Conservation (phyloP, 2,797 vertebrate species). For the Gymnocypris eckloni region DNA sequence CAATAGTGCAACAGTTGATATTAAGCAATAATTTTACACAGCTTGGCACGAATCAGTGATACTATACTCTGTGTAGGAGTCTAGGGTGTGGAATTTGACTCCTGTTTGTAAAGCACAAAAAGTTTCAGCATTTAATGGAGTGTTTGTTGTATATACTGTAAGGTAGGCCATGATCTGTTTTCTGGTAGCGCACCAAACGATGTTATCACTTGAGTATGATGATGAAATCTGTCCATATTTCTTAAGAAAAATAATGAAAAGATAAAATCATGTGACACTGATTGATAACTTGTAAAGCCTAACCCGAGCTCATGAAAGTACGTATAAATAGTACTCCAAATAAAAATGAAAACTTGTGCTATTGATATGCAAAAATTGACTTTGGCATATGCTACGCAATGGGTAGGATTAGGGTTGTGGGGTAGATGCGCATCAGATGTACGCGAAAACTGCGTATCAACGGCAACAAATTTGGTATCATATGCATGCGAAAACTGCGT, state of each 20-base stretch:
- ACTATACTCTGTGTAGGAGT: neutral
- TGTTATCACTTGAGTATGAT: neutral
- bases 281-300: neutral
- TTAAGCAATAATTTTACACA: neutral
- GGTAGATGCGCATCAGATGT: too few species aligned
- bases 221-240: neutral
- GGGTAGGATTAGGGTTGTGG: too few species aligned
- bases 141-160: neutral
- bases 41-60: conserved; percentile 9
- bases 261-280: neutral
- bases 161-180: neutral
- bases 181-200: neutral
- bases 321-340: too few species aligned
- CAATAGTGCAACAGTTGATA: conserved; percentile 6
- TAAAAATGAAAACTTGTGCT: too few species aligned
- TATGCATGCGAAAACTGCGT: too few species aligned
- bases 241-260: neutral
- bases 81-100: conserved; percentile 23
- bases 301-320: too few species aligned
- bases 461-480: too few species aligned
- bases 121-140: neutral
- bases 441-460: too few species aligned
- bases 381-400: too few species aligned
- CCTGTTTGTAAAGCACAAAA: neutral
- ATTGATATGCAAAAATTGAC: too few species aligned